These are phyloP conservation scores for Gorsachius magnificus DNA, from an alignment of 2,797 vertebrate species.

Conservation along the genomic window DNA sequence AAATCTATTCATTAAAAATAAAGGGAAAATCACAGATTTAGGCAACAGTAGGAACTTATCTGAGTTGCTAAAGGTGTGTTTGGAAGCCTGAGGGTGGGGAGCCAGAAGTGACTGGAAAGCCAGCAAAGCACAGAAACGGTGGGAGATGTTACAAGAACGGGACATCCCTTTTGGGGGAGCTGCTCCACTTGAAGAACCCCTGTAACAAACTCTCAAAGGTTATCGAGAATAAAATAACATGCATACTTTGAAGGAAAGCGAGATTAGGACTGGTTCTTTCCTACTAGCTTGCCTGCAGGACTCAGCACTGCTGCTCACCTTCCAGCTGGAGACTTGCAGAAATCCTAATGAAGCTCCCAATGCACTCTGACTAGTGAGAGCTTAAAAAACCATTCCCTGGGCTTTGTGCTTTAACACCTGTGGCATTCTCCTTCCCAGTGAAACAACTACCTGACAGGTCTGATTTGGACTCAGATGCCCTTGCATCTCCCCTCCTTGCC, in stretches of 20 bases:
- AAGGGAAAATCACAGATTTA: neutral
- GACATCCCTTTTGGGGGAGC: neutral
- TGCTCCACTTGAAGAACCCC: neutral
- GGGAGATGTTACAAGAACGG: neutral
- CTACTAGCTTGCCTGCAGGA: neutral
- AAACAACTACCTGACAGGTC: neutral
- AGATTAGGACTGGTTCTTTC: neutral
- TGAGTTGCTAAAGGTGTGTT: neutral
- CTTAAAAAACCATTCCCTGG: neutral
- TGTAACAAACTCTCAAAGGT: neutral
- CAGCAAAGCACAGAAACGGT: neutral
- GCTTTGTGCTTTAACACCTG: neutral
- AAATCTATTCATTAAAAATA: neutral
- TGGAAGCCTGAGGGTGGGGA: neutral
- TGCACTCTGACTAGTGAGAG: neutral
- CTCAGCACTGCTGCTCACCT: neutral
- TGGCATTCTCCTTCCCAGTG: neutral
- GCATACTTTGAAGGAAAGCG: neutral
- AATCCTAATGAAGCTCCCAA: neutral
- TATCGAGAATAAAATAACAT: fast-evolving
- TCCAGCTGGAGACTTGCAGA: neutral
- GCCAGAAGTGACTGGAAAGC: neutral
- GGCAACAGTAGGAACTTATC: neutral
- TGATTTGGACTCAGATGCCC: neutral
- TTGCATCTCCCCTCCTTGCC: neutral